A percentile compares a stretch with the other conserved stretches of the same genome.
phyloP scores from a whole-genome alignment of 2,797 vertebrate genomes.

The Phoxinus dragarum region DNA sequence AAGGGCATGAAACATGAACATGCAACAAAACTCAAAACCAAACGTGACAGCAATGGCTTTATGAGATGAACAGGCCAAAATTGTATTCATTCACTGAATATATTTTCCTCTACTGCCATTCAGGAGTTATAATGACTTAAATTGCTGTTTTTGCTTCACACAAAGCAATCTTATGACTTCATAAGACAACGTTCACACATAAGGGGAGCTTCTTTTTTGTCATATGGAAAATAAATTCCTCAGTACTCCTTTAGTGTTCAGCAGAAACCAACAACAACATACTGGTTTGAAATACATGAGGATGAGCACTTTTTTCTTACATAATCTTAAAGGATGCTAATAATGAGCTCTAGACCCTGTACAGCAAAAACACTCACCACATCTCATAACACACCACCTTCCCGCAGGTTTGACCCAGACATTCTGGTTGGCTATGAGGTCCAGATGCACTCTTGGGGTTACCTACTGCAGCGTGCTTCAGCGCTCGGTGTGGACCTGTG shows the following conservation, averaged over 20 bases:
- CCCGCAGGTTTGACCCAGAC: conserved; percentile 92
- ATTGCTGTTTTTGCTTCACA: background rate
- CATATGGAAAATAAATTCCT: background rate
- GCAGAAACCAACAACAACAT: background rate
- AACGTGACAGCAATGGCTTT: background rate
- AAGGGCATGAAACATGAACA: too few relatives aligned
- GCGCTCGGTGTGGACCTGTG: conserved; percentile 87
- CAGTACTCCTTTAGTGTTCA: background rate
- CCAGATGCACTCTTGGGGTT: conserved; percentile 98
- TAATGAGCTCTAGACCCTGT: background rate
- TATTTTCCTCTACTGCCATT: background rate
- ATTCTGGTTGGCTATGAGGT: conserved; percentile 97
- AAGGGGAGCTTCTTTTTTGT: background rate
- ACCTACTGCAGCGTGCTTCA: conserved; percentile 92
- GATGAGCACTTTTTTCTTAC: background rate
- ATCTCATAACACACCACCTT: conserved; percentile 23
- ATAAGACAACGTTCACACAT: background rate
- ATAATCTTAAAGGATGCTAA: background rate
- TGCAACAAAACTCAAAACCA: too few relatives aligned
- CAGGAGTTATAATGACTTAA: background rate
- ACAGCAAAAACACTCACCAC: background rate
- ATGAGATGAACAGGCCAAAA: background rate
- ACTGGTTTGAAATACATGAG: background rate
- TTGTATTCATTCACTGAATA: background rate
- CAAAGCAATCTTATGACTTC: background rate